Conservation (phyloP, 1,140 invertebrate species). For the Steinernema khuongi region DNA sequence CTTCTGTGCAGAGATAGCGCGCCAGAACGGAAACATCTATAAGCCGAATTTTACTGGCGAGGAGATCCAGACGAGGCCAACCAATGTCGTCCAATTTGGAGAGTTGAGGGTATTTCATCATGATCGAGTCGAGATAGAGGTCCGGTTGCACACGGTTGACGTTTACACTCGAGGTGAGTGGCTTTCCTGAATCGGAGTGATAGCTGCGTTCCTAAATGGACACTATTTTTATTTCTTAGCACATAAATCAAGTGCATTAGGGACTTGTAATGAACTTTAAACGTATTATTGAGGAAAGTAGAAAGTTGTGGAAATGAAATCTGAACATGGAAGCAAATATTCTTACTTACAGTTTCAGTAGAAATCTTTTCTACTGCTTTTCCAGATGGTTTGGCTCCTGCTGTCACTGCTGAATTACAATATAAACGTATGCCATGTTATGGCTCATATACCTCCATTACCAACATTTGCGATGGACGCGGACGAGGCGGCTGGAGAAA, state of each 20-base stretch:
- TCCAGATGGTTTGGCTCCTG: not conserved
- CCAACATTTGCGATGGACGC: not conserved
- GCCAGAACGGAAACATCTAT: slow-evolving; percentile 29
- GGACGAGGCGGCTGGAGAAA: not conserved
- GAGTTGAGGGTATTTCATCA: slow-evolving; percentile 10
- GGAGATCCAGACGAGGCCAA: not conserved
- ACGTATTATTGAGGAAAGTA: no score
- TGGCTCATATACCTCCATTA: not conserved
- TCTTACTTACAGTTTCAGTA: not conserved
- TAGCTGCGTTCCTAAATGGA: not conserved
- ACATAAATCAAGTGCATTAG: no score
- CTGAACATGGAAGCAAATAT: not conserved
- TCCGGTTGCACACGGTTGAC: not conserved
- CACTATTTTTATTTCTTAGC: no score
- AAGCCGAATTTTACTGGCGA: not conserved
- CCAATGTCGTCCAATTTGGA: slow-evolving; percentile 19
- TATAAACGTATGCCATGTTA: not conserved
- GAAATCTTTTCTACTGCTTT: not conserved
- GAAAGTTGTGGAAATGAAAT: not conserved
- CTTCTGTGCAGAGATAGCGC: slow-evolving; percentile 32
- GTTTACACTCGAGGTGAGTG: slow-evolving; percentile 1
- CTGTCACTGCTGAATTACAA: not conserved
- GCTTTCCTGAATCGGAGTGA: not conserved
- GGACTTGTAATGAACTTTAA: no score
- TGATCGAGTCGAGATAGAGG: slow-evolving; percentile 6